Evolutionary conservation across 2,888 invertebrate genomes (phyloP).

Genomic region (Nemotelus pantherinus): DNA sequence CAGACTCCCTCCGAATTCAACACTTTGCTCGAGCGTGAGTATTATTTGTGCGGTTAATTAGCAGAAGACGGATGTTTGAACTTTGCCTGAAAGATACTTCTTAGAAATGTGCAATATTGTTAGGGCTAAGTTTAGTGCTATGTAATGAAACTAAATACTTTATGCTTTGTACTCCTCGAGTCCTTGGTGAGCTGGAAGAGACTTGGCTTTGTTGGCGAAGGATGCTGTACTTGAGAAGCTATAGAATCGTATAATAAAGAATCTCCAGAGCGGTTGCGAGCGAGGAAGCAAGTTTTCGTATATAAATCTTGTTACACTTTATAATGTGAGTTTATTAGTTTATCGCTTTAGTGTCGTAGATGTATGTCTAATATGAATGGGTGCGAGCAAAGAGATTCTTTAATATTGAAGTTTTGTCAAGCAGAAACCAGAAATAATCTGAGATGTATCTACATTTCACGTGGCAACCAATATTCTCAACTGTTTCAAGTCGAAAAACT

Average conservation of each 20-base stretch:
- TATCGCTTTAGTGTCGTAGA: constrained; percentile 34
- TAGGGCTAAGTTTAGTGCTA: constrained; percentile 41
- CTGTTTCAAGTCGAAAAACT: too few species aligned
- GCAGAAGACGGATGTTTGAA: constrained; percentile 45
- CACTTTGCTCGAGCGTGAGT: not conserved
- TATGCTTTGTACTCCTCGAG: constrained; percentile 38
- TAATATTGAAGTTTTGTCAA: too few species aligned
- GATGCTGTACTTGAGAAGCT: constrained; percentile 1
- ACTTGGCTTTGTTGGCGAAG: not conserved
- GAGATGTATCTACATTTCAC: too few species aligned
- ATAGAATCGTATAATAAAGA: constrained; percentile 26
- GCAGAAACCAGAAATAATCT: too few species aligned
- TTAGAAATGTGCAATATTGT: constrained; percentile 45
- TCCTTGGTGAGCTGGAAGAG: not conserved
- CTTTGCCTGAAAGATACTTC: constrained; percentile 42
- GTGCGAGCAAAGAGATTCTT: too few species aligned
- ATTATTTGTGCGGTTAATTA: constrained; percentile 46
- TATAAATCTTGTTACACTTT: constrained; percentile 44
- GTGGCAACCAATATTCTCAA: too few species aligned
- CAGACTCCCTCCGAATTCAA: not conserved
- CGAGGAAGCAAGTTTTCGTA: constrained; percentile 39
- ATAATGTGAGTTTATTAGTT: constrained; percentile 45
- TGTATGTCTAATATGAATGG: not conserved
- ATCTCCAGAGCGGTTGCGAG: constrained; percentile 18
- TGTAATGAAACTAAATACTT: constrained; percentile 45